A percentile compares a stretch with the other conserved stretches of the same genome.
phyloP scores from a whole-genome alignment of 23 tunicate genomes.

The Botrylloides violaceus region DNA sequence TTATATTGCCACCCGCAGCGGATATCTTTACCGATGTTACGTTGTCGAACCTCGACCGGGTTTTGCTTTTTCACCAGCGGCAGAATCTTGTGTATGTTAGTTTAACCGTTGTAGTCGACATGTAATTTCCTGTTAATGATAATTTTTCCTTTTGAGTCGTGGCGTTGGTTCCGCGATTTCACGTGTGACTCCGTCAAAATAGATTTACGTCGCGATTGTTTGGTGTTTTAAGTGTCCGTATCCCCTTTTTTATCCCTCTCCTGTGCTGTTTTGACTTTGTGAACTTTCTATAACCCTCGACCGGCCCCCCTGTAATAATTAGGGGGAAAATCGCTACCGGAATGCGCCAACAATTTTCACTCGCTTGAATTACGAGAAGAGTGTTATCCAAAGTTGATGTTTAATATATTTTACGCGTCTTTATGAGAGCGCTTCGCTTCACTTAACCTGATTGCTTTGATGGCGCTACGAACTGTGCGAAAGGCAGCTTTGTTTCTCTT shows the following conservation, averaged over 20 bases:
- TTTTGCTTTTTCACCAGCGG: no score
- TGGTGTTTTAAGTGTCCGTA: background rate
- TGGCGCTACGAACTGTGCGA: no score
- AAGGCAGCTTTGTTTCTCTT: no score
- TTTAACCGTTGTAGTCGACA: background rate
- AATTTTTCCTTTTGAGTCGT: no score
- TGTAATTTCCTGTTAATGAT: background rate
- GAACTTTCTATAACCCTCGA: background rate
- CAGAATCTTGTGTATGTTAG: background rate
- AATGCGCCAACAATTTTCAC: background rate
- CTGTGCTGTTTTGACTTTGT: background rate
- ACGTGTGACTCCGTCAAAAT: background rate
- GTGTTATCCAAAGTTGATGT: conserved; percentile 1
- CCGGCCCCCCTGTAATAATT: background rate
- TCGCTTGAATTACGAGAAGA: background rate
- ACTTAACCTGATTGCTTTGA: background rate
- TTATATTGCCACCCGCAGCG: no score
- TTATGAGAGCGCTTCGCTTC: background rate
- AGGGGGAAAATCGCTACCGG: conserved; percentile 1
- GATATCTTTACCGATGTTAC: no score
- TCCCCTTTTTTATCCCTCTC: background rate
- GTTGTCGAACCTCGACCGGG: no score
- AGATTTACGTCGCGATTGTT: background rate
- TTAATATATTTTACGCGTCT: background rate
- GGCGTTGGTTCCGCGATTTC: background rate